Conservation (phyloP, 2,888 invertebrate genomes). For the Tipula confusa region DNA sequence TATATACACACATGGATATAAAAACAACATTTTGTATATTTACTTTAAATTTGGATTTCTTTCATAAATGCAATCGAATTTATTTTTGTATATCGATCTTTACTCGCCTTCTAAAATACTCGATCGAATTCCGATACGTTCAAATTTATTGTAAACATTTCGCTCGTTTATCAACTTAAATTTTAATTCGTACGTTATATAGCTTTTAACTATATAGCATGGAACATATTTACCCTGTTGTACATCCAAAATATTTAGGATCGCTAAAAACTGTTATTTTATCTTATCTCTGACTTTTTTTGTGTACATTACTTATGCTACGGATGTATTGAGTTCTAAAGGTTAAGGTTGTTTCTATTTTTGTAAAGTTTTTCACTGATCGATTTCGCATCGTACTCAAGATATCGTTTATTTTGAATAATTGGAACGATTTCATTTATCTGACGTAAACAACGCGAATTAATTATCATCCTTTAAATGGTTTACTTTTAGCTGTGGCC, state of each 20-base stretch:
- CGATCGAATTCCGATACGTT: background rate
- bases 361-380: background rate
- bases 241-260: background rate
- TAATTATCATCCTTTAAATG: too few relatives aligned
- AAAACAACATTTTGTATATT: background rate
- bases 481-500: too few relatives aligned
- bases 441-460: background rate
- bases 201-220: too few relatives aligned
- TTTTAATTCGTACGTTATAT: background rate
- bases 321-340: background rate
- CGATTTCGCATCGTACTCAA: background rate
- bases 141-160: background rate
- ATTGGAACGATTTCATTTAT: background rate
- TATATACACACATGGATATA: too few relatives aligned
- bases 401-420: background rate
- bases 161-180: background rate
- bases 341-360: constrained; percentile 12
- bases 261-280: background rate
- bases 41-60: background rate
- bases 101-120: background rate
- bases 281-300: background rate
- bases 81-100: background rate
- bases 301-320: background rate
- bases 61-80: background rate
- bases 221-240: background rate